Conservation (phyloP, 2,797 vertebrate genomes). For the Platalea minor region DNA sequence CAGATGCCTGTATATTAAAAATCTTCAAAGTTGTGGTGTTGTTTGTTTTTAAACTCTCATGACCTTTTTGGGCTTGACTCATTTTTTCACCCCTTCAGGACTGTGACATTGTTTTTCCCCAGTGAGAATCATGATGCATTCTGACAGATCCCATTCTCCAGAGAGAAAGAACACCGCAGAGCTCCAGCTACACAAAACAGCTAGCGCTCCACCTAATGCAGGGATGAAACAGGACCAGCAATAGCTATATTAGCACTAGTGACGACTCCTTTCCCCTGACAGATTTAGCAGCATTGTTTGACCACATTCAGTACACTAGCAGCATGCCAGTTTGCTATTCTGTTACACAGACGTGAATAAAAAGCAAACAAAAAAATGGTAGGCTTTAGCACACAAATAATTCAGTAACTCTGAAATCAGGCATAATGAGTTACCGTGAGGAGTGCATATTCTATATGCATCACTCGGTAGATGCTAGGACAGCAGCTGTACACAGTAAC, state of each 20-base stretch:
- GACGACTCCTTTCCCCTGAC: not conserved
- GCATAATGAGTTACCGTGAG: not conserved
- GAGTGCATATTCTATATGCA: not conserved
- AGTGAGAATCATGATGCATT: not conserved
- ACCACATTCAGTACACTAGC: not conserved
- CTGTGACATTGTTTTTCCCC: not conserved
- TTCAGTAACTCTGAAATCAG: not conserved
- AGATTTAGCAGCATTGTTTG: conserved; percentile 9
- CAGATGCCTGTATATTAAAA: not conserved
- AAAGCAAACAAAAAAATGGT: not conserved
- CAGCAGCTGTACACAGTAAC: not conserved
- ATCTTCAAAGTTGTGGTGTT: not conserved
- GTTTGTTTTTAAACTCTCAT: not conserved
- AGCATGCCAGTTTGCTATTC: not conserved
- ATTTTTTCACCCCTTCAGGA: conserved; percentile 8
- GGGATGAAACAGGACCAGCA: not conserved
- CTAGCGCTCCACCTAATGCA: not conserved
- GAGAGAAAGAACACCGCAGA: not conserved
- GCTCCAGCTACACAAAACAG: not conserved
- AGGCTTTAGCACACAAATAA: not conserved
- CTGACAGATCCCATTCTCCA: conserved; percentile 31
- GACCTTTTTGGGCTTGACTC: not conserved
- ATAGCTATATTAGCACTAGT: not conserved
- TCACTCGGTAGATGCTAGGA: not conserved
- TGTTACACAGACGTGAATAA: not conserved